Evolutionary conservation across 2,797 vertebrate species (phyloP).

Genomic region (Lithobates pipiens): DNA sequence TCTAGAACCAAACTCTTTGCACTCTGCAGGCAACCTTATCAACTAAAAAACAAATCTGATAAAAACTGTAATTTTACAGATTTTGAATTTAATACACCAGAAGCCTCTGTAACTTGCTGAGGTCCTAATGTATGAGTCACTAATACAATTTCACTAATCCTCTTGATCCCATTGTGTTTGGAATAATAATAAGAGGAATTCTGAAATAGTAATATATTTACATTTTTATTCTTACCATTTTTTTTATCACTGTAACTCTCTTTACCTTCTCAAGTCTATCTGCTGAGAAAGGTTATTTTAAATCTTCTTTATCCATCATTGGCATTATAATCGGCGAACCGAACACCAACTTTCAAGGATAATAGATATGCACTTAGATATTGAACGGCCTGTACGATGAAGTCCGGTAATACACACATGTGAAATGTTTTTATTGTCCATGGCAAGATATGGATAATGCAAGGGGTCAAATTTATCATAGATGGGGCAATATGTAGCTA

Average conservation of each 20-base stretch:
- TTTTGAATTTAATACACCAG: neutral
- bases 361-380: too few relatives aligned
- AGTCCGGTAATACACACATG: too few relatives aligned
- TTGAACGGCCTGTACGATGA: too few relatives aligned
- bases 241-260: neutral
- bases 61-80: neutral
- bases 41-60: neutral
- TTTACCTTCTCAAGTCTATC: too few relatives aligned
- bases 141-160: conserved; percentile 26
- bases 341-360: too few relatives aligned
- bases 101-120: neutral
- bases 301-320: too few relatives aligned
- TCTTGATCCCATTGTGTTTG: conserved; percentile 41
- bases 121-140: conserved; percentile 11
- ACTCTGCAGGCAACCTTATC: neutral
- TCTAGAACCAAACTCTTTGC: neutral
- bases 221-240: neutral
- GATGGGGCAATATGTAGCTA: too few relatives aligned
- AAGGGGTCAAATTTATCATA: too few relatives aligned
- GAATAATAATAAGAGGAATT: neutral
- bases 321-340: too few relatives aligned
- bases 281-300: too few relatives aligned
- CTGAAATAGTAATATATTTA: conserved; percentile 5
- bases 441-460: too few relatives aligned
- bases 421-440: too few relatives aligned